Base-by-base conservation (phyloP, 2,113 vertebrate species). In the Gorsachius goisagi region DNA sequence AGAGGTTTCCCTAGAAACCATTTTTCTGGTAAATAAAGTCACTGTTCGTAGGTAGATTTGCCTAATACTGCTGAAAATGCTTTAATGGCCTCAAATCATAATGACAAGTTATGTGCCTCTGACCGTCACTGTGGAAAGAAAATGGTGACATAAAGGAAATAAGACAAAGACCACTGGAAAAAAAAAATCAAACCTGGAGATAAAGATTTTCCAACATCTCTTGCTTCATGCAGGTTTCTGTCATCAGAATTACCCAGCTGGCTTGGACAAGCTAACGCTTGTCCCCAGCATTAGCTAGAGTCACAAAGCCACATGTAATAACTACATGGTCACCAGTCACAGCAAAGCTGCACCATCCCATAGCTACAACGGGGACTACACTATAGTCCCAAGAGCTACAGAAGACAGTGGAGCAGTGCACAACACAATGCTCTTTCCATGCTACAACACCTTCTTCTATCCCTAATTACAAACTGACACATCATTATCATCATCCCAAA, bases 1-100 rank as follows among this genome's bases (percentile, higher is more conserved):
- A 84, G 49, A 76, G 23, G 68, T 97, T 97, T 97, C 95, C 95
- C 72, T 95, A 96, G 96, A 96, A 97, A 97, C 93, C 74, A 73
- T 77, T 96, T 87, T 93, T 58, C 85, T 90, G 73, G 52, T 90
- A 95, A 95, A 94, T 96, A 92, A 94, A 92, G 64, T 83, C 84
- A 74, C 59, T 82, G 69, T 88, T 94, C 11, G 1, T 79, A 77
- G 55, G n/a, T 75, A 81, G 69, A 76, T 89, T 93, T 91, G 60
- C 52, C 77, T 89, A 85, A 73, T 71, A 84, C 66, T 93, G 73
- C 69, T 95, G 80, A 64, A 95, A 97, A 68, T 41, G 64, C 45
- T 82, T 87, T 91, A 93, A 92, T 53, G 41, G 74, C 55, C 62
- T 90, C 39, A 89, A 86, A 95, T 93, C 44, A 11, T 81, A 78